These are phyloP conservation scores for Brachionus plicatilis DNA, from an alignment of 1,140 invertebrate species.

Conservation along the genomic window DNA sequence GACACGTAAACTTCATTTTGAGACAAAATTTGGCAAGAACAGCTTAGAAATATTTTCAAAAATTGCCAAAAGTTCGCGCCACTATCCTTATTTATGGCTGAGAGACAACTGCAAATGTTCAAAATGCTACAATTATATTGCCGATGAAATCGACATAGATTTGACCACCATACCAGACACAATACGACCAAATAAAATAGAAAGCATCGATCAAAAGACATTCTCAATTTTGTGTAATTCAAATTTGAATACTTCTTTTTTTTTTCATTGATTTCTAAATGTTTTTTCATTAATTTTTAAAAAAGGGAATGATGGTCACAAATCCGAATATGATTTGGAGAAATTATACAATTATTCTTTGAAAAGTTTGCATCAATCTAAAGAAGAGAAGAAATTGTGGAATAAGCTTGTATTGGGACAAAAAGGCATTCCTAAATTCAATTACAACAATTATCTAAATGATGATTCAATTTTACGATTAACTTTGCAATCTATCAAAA, in stretches of 20 bases:
- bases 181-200: constrained; percentile 27
- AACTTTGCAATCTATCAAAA: neutral
- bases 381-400: constrained; percentile 43
- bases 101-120: constrained; percentile 50
- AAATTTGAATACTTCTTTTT: neutral
- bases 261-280: constrained; percentile 18
- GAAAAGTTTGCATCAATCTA: constrained; percentile 1
- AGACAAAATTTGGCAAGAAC: constrained; percentile 2
- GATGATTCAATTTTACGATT: constrained; percentile 36
- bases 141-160: constrained; percentile 46
- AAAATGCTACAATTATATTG: constrained; percentile 46
- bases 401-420: constrained; percentile 41
- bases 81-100: constrained; percentile 46
- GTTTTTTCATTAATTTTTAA: neutral
- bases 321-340: constrained; percentile 44
- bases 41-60: neutral
- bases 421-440: constrained; percentile 40
- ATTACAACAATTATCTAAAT: constrained; percentile 43
- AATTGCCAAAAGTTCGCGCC: neutral
- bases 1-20: neutral
- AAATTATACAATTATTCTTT: constrained; percentile 45
- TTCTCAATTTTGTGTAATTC: constrained; percentile 43
- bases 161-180: constrained; percentile 35
- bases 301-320: constrained; percentile 49
- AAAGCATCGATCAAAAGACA: constrained; percentile 23